phyloP scores from a whole-genome alignment of 1,140 invertebrate genomes.

The Psix sp. region DNA sequence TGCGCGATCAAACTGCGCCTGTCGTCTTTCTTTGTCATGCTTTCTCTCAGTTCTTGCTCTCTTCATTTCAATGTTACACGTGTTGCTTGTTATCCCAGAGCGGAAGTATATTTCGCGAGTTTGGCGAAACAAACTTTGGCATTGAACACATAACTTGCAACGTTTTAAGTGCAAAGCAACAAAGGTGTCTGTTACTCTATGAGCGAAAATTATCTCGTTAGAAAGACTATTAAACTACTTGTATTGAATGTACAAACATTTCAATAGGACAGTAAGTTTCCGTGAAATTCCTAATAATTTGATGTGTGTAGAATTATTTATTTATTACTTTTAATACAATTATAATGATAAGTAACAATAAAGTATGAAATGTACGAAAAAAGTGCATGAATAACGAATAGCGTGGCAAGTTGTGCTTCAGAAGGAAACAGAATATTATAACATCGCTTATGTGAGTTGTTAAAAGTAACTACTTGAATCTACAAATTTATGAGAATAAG shows the following conservation, averaged over 20 bases:
- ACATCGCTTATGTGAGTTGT: slow-evolving; percentile 4
- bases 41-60: not conserved
- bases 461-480: slow-evolving; percentile 38
- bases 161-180: slow-evolving; percentile 11
- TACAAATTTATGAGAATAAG: slow-evolving; percentile 44
- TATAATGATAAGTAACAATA: too few species aligned
- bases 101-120: slow-evolving; percentile 35
- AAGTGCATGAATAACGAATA: not conserved
- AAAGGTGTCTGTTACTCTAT: slow-evolving; percentile 1
- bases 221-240: too few species aligned
- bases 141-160: slow-evolving; percentile 30
- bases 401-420: not conserved
- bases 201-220: too few species aligned
- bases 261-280: too few species aligned
- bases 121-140: slow-evolving; percentile 37
- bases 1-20: slow-evolving; percentile 19
- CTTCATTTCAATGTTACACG: slow-evolving; percentile 39
- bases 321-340: too few species aligned
- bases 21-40: not conserved
- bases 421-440: slow-evolving; percentile 7
- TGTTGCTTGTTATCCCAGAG: slow-evolving; percentile 48
- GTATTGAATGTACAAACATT: too few species aligned
- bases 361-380: too few species aligned
- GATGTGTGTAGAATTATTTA: too few species aligned
- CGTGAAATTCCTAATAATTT: too few species aligned